Percentiles rank a stretch among this genome's conserved stretches.
Conservation (phyloP, 2,797 vertebrate species). For the Peromyscus nudipes region DNA sequence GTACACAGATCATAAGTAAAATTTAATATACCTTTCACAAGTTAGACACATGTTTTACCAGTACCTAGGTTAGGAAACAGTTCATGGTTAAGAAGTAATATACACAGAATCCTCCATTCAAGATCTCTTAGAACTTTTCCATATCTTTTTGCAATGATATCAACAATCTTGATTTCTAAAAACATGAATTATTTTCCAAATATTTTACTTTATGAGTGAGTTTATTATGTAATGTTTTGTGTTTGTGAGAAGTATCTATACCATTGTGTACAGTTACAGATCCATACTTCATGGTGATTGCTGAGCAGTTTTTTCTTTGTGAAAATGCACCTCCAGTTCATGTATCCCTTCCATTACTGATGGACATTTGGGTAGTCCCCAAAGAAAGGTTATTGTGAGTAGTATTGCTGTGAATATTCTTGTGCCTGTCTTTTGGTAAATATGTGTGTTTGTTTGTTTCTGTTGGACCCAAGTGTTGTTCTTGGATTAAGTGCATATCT, state of each 20-base stretch:
- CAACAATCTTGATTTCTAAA: neutral
- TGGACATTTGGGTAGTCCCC: neutral
- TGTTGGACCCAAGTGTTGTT: neutral
- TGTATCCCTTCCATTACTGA: neutral
- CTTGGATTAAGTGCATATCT: neutral
- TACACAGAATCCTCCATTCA: neutral
- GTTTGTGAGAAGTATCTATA: neutral
- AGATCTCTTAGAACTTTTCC: neutral
- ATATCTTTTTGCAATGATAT: neutral
- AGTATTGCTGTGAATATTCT: neutral
- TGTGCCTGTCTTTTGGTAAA: neutral
- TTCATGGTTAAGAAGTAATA: neutral
- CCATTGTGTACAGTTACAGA: neutral
- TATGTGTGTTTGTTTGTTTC: neutral
- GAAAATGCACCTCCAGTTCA: neutral
- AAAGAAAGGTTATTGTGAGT: neutral
- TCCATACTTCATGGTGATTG: neutral
- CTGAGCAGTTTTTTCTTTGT: neutral
- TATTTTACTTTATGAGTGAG: conserved; percentile 1
- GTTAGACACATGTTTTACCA: neutral
- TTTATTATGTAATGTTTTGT: neutral
- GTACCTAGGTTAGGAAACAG: neutral
- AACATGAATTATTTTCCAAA: neutral
- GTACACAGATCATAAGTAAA: neutral
- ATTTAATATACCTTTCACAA: neutral